These are phyloP conservation scores for Bombus ignitus DNA, from an alignment of 1,140 invertebrate genomes.

Conservation along the genomic window DNA sequence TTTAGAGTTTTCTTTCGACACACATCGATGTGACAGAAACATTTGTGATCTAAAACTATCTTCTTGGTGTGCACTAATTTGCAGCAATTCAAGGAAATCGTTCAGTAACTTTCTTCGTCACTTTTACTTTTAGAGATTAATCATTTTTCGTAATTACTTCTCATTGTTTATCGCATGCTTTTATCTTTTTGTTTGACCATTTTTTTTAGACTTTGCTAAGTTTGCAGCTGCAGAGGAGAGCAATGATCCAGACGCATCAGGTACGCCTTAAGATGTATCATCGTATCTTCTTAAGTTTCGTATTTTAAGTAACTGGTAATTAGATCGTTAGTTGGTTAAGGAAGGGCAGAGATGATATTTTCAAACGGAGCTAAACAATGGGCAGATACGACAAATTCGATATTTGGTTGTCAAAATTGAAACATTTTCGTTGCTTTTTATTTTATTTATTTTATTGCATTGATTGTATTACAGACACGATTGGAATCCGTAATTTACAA, in stretches of 20 bases:
- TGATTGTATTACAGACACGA: background rate
- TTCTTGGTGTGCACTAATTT: slow-evolving; percentile 24
- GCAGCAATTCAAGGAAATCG: background rate
- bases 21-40: background rate
- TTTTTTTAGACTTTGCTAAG: slow-evolving; percentile 82
- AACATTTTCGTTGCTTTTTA: background rate
- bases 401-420: background rate
- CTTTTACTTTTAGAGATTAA: slow-evolving; percentile 30
- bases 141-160: slow-evolving; percentile 48
- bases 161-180: slow-evolving; percentile 78
- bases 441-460: background rate
- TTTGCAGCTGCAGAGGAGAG: slow-evolving; percentile 78
- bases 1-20: background rate
- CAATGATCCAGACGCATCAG: slow-evolving; percentile 75
- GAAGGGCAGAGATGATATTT: background rate
- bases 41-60: slow-evolving; percentile 30
- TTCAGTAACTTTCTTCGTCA: slow-evolving; percentile 14
- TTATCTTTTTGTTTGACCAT: slow-evolving; percentile 80
- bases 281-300: background rate
- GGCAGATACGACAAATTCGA: background rate
- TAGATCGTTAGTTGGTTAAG: slow-evolving; percentile 25
- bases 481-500: background rate
- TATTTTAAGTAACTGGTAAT: background rate
- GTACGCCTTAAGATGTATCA: slow-evolving; percentile 66
- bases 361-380: background rate